phyloP scores from a whole-genome alignment of 2,888 invertebrate genomes.

The Incurvaria masculella region DNA sequence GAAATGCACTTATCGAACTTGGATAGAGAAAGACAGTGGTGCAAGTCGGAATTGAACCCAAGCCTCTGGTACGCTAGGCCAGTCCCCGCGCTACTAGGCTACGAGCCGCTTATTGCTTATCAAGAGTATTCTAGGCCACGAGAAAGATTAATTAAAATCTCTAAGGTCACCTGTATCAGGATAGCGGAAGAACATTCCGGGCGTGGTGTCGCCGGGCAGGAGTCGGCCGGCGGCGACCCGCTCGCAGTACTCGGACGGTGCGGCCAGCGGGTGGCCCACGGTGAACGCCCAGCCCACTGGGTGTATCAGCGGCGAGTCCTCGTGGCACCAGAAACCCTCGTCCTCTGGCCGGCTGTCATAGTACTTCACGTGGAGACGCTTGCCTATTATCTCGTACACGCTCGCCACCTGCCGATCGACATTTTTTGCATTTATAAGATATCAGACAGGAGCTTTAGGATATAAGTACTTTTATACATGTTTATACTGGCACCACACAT shows the following conservation, averaged over 20 bases:
- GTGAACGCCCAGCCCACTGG: slow-evolving; percentile 95
- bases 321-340: slow-evolving; percentile 95
- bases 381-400: slow-evolving; percentile 88
- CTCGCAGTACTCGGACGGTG: slow-evolving; percentile 74
- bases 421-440: no score
- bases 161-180: slow-evolving; percentile 26
- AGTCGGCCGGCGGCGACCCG: slow-evolving; percentile 68
- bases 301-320: slow-evolving; percentile 91
- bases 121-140: no score
- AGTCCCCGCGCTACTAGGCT: no score
- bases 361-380: slow-evolving; percentile 87
- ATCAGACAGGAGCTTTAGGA: no score
- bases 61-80: no score
- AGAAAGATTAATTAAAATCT: no score
- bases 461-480: no score
- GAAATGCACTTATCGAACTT: no score
- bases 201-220: slow-evolving; percentile 75
- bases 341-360: slow-evolving; percentile 78
- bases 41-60: no score
- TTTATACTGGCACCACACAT: no score
- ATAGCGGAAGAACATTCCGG: slow-evolving; percentile 71
- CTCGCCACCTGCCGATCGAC: slow-evolving; percentile 77
- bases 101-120: no score
- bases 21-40: no score
- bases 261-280: slow-evolving; percentile 86